Evolutionary conservation across 2,113 vertebrate genomes (phyloP), one percentile per base, ranked within the genome.

Genomic region (Choloepus hoffmanni): DNA sequence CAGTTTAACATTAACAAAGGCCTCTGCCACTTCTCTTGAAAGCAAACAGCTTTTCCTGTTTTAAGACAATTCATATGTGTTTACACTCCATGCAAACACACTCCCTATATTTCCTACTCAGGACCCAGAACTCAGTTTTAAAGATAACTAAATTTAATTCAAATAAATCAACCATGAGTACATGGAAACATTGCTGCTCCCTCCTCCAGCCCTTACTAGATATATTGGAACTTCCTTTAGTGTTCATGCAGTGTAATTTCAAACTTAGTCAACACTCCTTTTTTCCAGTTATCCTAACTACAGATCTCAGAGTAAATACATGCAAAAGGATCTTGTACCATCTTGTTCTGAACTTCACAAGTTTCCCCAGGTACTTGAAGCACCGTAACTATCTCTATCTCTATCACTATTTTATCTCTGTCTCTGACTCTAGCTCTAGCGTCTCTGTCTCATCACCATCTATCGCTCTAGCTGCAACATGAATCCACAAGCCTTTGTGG

Each of bases 101-200:
- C 12, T 76, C 10, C 55, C 18, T 50, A 7, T 1, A 45, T 12
- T 90, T 92, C 21, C 45, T 65, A 58, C 26, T 78, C 19, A 7
- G 7, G 28, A 62, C 24, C 73, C 74, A 93, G 58, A 90, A 16
- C 4, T 92, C 43, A 72, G 5, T 93, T 95, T 85, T 70, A 81
- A 96, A 89, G 19, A 62, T 16, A 85, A 30, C 7, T 9, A 21
- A 53, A 83, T 72, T 86, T 63, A 85, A 93, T 90, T 76, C 40
- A 95, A 86, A 83, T 33, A 62, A 48, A 76, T 92, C 30, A 81
- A 40, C 18, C 8, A 3, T 6, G 30, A 91, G 10, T 58, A 67
- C 30, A 36, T 50, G 16, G 58, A 83, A 89, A 48, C 28, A 48
- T 1, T 28, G 13, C 40, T 70, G 3, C 28, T 60, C 48, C 45